Evolutionary conservation across 92 coral and sea anemone species (phyloP).

Genomic region (Muricea muricata): DNA sequence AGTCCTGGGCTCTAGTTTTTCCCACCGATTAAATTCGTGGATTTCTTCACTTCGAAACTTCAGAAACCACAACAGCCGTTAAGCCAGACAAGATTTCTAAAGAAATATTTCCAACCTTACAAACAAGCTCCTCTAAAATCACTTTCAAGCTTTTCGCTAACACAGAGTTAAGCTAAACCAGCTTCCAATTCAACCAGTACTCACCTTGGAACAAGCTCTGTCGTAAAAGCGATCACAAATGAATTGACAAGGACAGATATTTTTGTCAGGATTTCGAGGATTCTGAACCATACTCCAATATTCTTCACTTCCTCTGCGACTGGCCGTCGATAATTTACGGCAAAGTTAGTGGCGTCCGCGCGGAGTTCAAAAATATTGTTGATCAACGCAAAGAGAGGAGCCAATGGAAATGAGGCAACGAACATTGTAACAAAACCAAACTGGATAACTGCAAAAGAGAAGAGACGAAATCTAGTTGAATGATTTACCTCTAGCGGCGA

Average conservation of each 20-base stretch:
- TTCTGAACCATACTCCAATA: slow-evolving; percentile 60
- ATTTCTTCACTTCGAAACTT: too few relatives aligned
- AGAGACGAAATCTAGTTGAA: not conserved
- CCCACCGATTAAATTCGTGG: too few relatives aligned
- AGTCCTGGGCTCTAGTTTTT: too few relatives aligned
- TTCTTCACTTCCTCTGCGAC: slow-evolving; percentile 57
- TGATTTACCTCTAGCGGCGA: too few relatives aligned
- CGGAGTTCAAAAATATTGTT: slow-evolving; percentile 57
- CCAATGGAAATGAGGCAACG: slow-evolving; percentile 64
- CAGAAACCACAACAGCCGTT: too few relatives aligned
- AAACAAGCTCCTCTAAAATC: not conserved
- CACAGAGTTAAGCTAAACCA: too few relatives aligned
- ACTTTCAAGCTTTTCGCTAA: too few relatives aligned
- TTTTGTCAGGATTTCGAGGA: slow-evolving; percentile 53
- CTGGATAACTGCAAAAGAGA: slow-evolving; percentile 53
- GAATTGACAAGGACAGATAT: slow-evolving; percentile 53
- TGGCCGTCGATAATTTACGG: slow-evolving; percentile 59
- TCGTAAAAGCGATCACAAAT: slow-evolving; percentile 59
- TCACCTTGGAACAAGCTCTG: slow-evolving; percentile 65
- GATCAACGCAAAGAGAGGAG: slow-evolving; percentile 56
- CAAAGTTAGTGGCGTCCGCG: slow-evolving; percentile 61
- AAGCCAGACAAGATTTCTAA: too few relatives aligned
- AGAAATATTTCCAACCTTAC: too few relatives aligned
- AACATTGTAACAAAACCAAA: slow-evolving; percentile 68
- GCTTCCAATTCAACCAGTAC: too few relatives aligned